Evolutionary conservation across 1,140 invertebrate species (phyloP).

Genomic region (Bombyx mandarina): DNA sequence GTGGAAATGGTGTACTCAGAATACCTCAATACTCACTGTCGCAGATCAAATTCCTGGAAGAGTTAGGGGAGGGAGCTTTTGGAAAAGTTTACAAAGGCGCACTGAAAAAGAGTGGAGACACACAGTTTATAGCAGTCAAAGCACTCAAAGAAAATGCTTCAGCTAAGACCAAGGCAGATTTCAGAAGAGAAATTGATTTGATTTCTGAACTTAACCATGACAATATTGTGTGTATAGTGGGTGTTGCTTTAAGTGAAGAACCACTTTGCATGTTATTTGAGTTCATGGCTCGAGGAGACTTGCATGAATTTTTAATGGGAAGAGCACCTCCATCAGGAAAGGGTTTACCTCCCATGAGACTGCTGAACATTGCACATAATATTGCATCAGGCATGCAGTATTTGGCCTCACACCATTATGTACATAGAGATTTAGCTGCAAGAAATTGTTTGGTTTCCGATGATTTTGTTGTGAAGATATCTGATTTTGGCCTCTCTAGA

Average conservation of each 20-base stretch:
- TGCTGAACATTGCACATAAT: constrained; percentile 89
- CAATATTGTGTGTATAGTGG: constrained; percentile 95
- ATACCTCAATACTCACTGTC: constrained; percentile 82
- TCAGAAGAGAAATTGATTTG: constrained; percentile 90
- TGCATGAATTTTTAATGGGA: constrained; percentile 94
- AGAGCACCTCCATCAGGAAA: constrained; percentile 87
- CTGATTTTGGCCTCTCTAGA: constrained; percentile 94
- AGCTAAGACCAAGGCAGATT: constrained; percentile 92
- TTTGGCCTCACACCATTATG: constrained; percentile 93
- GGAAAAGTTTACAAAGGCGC: constrained; percentile 97
- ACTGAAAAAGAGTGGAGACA: constrained; percentile 77
- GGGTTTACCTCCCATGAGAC: constrained; percentile 57
- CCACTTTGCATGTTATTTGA: constrained; percentile 97
- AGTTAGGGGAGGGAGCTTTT: constrained; percentile 96
- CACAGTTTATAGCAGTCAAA: constrained; percentile 91
- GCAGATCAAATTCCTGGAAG: constrained; percentile 91
- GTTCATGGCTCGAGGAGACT: constrained; percentile 94
- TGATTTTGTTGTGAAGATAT: constrained; percentile 94
- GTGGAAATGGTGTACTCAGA: constrained; percentile 71
- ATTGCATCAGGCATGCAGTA: constrained; percentile 98
- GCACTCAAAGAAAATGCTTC: constrained; percentile 94
- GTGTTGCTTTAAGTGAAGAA: constrained; percentile 91
- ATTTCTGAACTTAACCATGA: constrained; percentile 95
- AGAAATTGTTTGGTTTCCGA: constrained; percentile 97
- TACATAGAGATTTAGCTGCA: constrained; percentile 96